phyloP scores from a whole-genome alignment of 2,113 vertebrate species.

The Plecotus auritus region DNA sequence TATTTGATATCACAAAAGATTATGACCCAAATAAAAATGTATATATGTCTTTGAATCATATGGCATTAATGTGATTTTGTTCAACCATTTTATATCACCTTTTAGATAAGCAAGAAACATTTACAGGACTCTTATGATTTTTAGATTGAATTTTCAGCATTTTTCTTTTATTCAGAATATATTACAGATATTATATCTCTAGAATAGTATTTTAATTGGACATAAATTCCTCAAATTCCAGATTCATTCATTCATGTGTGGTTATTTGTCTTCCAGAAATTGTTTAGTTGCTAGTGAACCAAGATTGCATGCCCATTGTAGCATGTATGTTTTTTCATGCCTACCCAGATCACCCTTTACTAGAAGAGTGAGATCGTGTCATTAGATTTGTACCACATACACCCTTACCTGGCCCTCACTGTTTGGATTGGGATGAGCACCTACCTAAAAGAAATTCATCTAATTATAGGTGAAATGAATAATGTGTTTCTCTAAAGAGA shows the following conservation, averaged over 20 bases:
- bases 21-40: background rate
- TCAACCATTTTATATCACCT: background rate
- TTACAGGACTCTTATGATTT: background rate
- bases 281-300: background rate
- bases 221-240: background rate
- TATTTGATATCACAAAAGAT: background rate
- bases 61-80: background rate
- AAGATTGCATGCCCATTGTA: background rate
- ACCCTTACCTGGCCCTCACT: background rate
- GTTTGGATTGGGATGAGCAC: background rate
- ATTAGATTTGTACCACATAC: background rate
- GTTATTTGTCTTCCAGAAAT: background rate
- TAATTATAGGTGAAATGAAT: background rate
- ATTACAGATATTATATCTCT: background rate
- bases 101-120: background rate
- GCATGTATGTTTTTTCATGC: background rate
- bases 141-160: slow-evolving; percentile 43
- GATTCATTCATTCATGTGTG: background rate
- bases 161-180: slow-evolving; percentile 59
- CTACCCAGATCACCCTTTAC: background rate
- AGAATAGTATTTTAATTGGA: background rate
- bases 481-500: background rate
- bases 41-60: background rate
- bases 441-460: background rate
- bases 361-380: background rate